Evolutionary conservation across 1,140 invertebrate genomes (phyloP).

Genomic region (Drosophila sp.): DNA sequence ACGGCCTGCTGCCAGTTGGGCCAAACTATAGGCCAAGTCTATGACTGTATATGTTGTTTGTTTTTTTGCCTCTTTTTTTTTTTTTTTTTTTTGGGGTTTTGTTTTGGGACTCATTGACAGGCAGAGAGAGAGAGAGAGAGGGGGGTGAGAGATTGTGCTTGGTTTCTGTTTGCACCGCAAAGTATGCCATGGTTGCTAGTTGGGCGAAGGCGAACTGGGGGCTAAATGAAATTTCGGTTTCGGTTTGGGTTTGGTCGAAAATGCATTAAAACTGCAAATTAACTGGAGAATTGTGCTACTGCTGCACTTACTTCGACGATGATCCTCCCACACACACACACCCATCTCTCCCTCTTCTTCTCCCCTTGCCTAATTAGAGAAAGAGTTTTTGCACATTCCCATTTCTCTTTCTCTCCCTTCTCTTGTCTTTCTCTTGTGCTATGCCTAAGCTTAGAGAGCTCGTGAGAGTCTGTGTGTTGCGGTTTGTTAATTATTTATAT

Average conservation of each 20-base stretch:
- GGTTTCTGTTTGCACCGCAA: conserved; percentile 54
- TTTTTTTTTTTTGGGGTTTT: conserved; percentile 62
- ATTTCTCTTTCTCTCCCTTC: conserved; percentile 9
- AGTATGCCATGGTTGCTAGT: conserved; percentile 55
- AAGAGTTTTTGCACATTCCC: conserved; percentile 34
- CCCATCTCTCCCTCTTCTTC: neutral
- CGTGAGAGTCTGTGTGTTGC: conserved; percentile 28
- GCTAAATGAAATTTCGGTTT: conserved; percentile 40
- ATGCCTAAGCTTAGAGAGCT: conserved; percentile 10
- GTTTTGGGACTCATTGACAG: conserved; percentile 77
- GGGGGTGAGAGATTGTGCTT: conserved; percentile 26
- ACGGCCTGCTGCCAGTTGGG: conserved; percentile 51
- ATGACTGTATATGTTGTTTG: conserved; percentile 16
- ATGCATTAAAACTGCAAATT: conserved; percentile 79
- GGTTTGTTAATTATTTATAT: conserved; percentile 77
- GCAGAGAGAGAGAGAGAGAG: conserved; percentile 36
- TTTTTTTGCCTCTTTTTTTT: neutral
- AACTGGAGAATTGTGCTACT: conserved; percentile 65
- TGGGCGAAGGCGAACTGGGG: conserved; percentile 19
- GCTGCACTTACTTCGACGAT: conserved; percentile 28
- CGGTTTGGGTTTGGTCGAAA: conserved; percentile 61
- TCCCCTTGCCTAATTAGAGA: conserved; percentile 57
- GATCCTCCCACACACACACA: conserved; percentile 38
- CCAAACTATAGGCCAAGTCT: conserved; percentile 33
- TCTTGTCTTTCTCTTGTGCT: neutral